These are phyloP conservation scores for Thalassophryne amazonica DNA, from an alignment of 2,797 vertebrate genomes.

Conservation along the genomic window DNA sequence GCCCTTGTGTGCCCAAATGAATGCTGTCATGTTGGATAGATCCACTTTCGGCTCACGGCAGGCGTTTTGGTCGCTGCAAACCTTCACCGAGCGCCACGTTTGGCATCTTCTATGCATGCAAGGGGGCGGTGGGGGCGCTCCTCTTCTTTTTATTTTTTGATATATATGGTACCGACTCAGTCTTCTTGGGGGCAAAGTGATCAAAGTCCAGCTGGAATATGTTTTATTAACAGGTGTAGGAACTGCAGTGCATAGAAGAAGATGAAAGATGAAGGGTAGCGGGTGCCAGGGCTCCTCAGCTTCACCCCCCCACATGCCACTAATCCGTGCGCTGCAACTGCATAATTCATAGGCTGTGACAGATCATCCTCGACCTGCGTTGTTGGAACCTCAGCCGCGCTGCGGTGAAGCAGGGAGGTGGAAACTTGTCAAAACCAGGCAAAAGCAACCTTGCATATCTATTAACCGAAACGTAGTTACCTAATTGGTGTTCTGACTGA, in stretches of 20 bases:
- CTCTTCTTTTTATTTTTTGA: slow-evolving; percentile 14
- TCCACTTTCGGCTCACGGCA: slow-evolving; percentile 17
- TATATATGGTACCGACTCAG: slow-evolving; percentile 15
- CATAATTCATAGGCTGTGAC: slow-evolving; percentile 72
- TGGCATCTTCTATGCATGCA: too few species aligned
- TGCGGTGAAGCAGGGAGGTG: slow-evolving; percentile 20
- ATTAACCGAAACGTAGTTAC: slow-evolving; percentile 18
- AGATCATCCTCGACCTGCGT: slow-evolving; percentile 44
- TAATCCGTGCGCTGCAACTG: slow-evolving; percentile 52
- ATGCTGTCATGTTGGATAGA: slow-evolving; percentile 41
- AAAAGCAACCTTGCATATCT: not conserved
- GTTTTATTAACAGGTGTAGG: slow-evolving; percentile 75
- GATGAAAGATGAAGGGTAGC: slow-evolving; percentile 64
- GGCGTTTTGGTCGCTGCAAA: not conserved
- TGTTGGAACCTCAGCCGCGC: slow-evolving; percentile 30
- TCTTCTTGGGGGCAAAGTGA: slow-evolving; percentile 40
- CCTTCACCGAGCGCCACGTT: not conserved
- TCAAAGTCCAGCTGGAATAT: slow-evolving; percentile 70
- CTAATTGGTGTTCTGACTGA: slow-evolving; percentile 16
- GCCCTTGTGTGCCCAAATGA: slow-evolving; percentile 35
- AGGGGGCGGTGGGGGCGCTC: too few species aligned
- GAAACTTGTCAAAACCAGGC: slow-evolving; percentile 33
- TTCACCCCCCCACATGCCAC: slow-evolving; percentile 48
- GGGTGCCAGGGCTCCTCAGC: slow-evolving; percentile 47
- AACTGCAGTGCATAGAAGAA: slow-evolving; percentile 57